A percentile compares a stretch with the other conserved stretches of the same genome.
These are phyloP conservation scores for Boulengeromyrus knoepffleri DNA, from an alignment of 2,113 vertebrate species.

Conservation along the genomic window DNA sequence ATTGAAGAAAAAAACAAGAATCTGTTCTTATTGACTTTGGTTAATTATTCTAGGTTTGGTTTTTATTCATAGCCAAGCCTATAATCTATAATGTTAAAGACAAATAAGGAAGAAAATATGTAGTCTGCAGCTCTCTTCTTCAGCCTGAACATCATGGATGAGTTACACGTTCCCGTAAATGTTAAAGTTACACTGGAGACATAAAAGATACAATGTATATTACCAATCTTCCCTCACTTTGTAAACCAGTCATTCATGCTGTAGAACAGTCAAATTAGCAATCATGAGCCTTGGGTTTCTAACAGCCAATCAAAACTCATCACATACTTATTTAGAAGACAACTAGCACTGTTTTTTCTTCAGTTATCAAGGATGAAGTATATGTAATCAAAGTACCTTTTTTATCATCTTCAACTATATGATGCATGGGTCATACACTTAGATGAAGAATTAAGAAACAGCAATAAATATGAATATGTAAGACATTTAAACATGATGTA, in stretches of 20 bases:
- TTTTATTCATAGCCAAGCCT: neutral
- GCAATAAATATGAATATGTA: neutral
- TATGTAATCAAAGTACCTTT: neutral
- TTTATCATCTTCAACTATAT: neutral
- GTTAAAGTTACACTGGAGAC: neutral
- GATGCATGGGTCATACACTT: neutral
- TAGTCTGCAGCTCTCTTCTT: neutral
- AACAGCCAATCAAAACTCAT: neutral
- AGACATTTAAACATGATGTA: neutral
- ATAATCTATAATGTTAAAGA: neutral
- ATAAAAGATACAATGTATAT: neutral
- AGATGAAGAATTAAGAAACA: neutral
- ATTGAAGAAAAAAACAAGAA: neutral
- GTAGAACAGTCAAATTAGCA: neutral
- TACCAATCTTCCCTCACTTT: neutral
- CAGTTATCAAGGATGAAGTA: neutral
- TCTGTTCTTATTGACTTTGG: neutral
- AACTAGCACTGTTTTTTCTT: neutral
- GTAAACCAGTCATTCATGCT: neutral
- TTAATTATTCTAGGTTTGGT: neutral
- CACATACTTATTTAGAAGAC: neutral
- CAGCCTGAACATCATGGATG: neutral
- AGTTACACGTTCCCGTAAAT: slow-evolving; percentile 2
- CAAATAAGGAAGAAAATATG: neutral
- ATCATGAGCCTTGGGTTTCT: neutral